phyloP scores from a whole-genome alignment of 2,113 vertebrate genomes.

The Chaenogobius annularis region DNA sequence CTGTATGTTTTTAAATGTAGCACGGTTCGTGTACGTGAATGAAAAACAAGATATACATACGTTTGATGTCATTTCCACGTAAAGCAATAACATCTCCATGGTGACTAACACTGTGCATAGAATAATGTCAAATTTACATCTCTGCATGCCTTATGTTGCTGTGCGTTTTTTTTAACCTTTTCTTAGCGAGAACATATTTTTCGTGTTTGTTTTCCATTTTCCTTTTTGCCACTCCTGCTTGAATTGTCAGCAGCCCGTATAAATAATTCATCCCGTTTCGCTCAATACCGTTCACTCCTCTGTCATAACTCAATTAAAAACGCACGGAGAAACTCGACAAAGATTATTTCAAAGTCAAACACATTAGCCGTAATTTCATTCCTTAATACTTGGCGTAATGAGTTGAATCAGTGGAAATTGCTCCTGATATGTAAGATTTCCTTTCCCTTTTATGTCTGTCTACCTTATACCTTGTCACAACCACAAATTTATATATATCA shows the following conservation, averaged over 20 bases:
- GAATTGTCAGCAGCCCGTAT: background rate
- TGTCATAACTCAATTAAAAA: background rate
- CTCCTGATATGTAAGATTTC: background rate
- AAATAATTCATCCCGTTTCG: background rate
- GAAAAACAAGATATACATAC: no score
- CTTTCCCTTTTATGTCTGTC: background rate
- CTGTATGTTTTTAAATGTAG: no score
- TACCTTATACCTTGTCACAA: background rate
- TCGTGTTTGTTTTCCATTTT: background rate
- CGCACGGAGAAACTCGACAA: conserved; percentile 1
- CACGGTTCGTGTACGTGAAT: no score
- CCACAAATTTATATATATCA: background rate
- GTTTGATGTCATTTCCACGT: no score
- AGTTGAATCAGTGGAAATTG: background rate
- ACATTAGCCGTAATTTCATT: conserved; percentile 4
- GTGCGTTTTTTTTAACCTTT: background rate
- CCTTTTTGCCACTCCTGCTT: background rate
- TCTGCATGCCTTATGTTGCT: background rate
- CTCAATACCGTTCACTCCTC: background rate
- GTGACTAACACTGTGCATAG: no score
- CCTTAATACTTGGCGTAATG: conserved; percentile 1
- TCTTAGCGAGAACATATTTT: background rate
- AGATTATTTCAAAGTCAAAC: conserved; percentile 11
- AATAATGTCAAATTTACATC: background rate
- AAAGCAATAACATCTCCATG: no score